phyloP scores from a whole-genome alignment of 2,113 vertebrate species.

The Melanotaenia duboulayi region DNA sequence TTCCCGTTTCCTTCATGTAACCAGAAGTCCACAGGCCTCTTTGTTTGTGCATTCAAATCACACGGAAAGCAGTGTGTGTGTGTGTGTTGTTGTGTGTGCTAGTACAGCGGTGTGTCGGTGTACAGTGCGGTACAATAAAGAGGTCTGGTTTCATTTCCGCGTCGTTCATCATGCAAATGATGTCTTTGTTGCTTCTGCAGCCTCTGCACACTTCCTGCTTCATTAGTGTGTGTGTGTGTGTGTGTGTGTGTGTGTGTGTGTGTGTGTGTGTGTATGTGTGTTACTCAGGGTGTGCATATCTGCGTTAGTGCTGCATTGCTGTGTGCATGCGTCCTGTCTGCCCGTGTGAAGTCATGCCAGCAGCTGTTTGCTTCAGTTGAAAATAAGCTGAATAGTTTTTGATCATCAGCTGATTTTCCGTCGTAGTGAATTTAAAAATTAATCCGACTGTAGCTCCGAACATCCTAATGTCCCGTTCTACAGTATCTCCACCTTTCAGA shows the following conservation, averaged over 20 bases:
- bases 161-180: conserved; percentile 66
- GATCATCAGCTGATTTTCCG: too few species aligned
- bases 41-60: conserved; percentile 72
- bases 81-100: background rate
- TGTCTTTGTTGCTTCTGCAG: conserved; percentile 57
- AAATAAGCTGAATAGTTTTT: conserved; percentile 32
- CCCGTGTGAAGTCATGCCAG: background rate
- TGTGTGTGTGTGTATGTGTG: background rate
- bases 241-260: background rate
- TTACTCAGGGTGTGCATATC: conserved; percentile 4
- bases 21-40: conserved; percentile 52
- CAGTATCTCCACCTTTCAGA: too few species aligned
- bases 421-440: too few species aligned
- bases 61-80: conserved; percentile 60
- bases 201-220: conserved; percentile 67
- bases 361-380: background rate
- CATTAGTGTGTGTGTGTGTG: background rate
- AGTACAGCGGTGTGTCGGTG: conserved; percentile 6
- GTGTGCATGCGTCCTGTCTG: background rate
- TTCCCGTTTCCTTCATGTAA: conserved; percentile 65
- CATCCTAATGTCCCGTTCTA: too few species aligned
- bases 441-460: too few species aligned
- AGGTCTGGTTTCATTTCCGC: conserved; percentile 65
- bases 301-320: conserved; percentile 3
- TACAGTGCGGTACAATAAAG: conserved; percentile 15